Base-by-base conservation (phyloP, 2,797 vertebrate species). In the Chiroxiphia lanceolata region DNA sequence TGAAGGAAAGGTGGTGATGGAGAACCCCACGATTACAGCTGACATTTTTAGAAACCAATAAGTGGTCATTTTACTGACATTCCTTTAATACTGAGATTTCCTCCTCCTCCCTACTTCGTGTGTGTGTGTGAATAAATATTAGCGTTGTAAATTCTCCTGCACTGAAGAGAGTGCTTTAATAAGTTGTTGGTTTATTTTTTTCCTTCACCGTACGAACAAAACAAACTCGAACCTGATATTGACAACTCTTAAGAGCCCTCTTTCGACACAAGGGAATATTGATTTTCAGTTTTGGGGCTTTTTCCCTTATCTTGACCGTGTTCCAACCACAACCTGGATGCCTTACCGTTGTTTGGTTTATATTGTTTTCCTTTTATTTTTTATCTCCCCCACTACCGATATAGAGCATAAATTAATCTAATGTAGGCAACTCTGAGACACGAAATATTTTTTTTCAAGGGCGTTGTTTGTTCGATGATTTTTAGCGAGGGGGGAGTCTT, bases 191-290 rank as follows among this genome's bases (percentile, higher is more conserved):
- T 45, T 76, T n/a, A 6, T 7, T 19, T 63, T 54, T 44, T 56
- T 29, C 29, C 31, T 65, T 40, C 15, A 0, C 33, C 69, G 6
- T 84, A 67, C 2, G 26, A 64, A 76, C 18, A 90, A 91, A 93
- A 89, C 89, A 95, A 92, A 87, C 48, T 5, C 75, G 10, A 94
- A 93, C 42, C 78, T 94, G 79, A 63, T 80, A 93, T 4, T 96
- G 96, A 94, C 93, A 96, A 96, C 72, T 71, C 88, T 91, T 95
- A 96, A 94, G 92, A 94, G 91, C 94, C 83, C 85, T 95, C 93
- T 94, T 93, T 93, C 74, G 76, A 93, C 94, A 57, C 64, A 83
- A 71, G 69, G 6, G 33, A 88, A 95, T 71, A 93, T 7, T 67
- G 82, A 83, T 90, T 88, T 94, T 93, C 81, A 83, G 26, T 89